Percentiles rank a stretch among this genome's conserved stretches.
phyloP scores from a whole-genome alignment of 2,797 vertebrate genomes.

The Micrastur ruficollis region DNA sequence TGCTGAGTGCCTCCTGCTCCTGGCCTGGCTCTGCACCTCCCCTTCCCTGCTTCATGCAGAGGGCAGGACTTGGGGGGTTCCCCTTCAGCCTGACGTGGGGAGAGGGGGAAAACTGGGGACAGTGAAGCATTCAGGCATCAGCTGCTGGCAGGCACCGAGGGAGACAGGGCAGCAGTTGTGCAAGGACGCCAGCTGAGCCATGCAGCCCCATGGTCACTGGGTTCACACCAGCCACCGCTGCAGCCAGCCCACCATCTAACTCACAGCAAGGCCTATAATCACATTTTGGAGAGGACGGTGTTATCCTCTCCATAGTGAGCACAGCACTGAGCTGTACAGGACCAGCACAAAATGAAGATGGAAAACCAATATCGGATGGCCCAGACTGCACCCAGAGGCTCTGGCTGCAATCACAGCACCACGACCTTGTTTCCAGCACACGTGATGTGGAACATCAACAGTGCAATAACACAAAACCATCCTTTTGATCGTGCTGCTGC shows the following conservation, averaged over 20 bases:
- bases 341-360: background rate
- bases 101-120: background rate
- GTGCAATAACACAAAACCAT: background rate
- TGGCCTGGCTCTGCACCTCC: background rate
- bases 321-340: background rate
- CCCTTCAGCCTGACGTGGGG: background rate
- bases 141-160: background rate
- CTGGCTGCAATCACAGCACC: background rate
- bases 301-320: accelerated
- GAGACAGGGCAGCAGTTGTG: background rate
- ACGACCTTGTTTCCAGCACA: background rate
- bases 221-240: background rate
- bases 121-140: background rate
- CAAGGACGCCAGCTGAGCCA: background rate
- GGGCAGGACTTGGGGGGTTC: background rate
- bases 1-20: background rate
- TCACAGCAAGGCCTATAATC: background rate
- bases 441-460: accelerated
- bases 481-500: background rate
- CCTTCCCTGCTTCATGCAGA: background rate
- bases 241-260: background rate
- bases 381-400: background rate
- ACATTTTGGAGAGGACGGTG: background rate
- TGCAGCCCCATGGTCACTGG: background rate
- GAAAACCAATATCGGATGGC: background rate